These are phyloP conservation scores for Hystrix cristata DNA, from an alignment of 2,113 vertebrate genomes.

Conservation along the genomic window DNA sequence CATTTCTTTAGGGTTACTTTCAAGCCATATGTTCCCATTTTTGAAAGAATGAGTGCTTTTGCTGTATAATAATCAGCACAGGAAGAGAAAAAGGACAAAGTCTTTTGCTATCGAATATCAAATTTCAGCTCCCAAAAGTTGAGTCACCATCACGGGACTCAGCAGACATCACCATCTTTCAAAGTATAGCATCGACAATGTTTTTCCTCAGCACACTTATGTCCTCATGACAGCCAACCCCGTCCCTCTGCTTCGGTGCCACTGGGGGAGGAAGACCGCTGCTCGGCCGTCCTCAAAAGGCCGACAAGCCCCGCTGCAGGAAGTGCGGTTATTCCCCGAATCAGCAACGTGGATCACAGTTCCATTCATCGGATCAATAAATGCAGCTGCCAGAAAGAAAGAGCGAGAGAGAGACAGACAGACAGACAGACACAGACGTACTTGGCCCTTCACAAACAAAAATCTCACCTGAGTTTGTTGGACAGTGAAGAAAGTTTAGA, in stretches of 20 bases:
- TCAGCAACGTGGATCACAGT: background rate
- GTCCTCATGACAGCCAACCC: background rate
- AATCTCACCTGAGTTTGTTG: background rate
- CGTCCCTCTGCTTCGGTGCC: background rate
- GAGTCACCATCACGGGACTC: background rate
- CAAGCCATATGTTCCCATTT: background rate
- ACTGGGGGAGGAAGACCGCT: background rate
- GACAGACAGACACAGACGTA: no score
- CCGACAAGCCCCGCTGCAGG: no score
- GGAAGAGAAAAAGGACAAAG: background rate
- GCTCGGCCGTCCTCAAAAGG: background rate
- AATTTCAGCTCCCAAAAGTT: conserved; percentile 7
- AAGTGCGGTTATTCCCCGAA: background rate
- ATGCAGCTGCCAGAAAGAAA: background rate
- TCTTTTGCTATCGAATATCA: conserved; percentile 31
- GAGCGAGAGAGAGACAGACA: no score
- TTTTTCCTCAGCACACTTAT: background rate
- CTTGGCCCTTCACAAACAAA: background rate
- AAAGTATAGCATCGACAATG: background rate
- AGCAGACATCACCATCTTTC: background rate
- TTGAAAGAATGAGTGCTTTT: conserved; percentile 2
- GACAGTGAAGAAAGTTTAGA: background rate
- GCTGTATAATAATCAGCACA: background rate
- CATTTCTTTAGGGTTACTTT: conserved; percentile 10
- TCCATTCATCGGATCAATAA: background rate